Evolutionary conservation across 2,888 invertebrate species (phyloP), one percentile per base, ranked within the genome.

Genomic region (Osmoderma eremita): DNA sequence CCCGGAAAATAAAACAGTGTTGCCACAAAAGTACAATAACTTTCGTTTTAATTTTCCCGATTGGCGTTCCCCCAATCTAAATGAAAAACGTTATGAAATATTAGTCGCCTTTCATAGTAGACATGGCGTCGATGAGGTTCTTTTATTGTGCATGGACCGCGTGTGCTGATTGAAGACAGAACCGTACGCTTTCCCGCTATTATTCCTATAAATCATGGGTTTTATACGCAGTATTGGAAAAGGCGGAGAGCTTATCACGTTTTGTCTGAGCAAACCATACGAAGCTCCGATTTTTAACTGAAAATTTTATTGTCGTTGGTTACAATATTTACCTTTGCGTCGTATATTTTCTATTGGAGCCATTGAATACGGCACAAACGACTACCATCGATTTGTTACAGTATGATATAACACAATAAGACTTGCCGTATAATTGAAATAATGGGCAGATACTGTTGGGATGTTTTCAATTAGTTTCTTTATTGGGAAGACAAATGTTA

Each of bases 31-130:
- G 20, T 20, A 48, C 17, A 48, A 48, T 20, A 20, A 12, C 20
- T 12, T 18, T 10, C 42, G 3, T 42, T 48, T 42, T 30, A 61
- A 61, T 45, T 45, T 61, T 45, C 58, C 22, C 36, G 30, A 61
- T 45, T 8, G 45, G 30, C 36, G 24, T 48, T 48, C 39, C 12
- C 30, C 15, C 17, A 22, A 61, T 36, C 30, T 15, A 6, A 36
- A 45, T n/a, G 45, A 61, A 61, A 42, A 45, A 45, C 45, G 24
- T 61, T 61, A 45, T 41, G 45, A 45, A 45, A 45, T 61, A 48
- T 61, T 48, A 45, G 17, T 45, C 22, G 30, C 10, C 18, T 61
- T 45, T 61, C 24, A 17, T 15, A 45, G 12, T 5, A 10, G 58
- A 17, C 45, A 42, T 45, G 13, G n/a, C 45, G 6, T 1, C 6